Conservation (phyloP, 2,797 vertebrate species). For the Brachyrhaphis roseni region DNA sequence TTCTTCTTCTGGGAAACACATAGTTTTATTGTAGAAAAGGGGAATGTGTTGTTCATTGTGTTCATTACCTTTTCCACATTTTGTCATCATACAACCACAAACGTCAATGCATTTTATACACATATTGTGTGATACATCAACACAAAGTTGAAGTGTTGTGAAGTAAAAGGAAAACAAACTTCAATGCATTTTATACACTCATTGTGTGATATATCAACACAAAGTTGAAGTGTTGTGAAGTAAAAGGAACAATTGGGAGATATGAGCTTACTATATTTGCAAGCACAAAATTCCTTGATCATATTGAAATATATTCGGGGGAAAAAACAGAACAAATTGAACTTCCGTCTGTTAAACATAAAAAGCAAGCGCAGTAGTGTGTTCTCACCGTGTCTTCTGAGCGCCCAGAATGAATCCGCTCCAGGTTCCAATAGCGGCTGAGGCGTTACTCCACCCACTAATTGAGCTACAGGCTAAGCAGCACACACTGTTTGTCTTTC, state of each 20-base stretch:
- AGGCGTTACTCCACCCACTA: too few species aligned
- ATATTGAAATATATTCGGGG: background rate
- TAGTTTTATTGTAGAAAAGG: background rate
- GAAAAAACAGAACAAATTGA: too few species aligned
- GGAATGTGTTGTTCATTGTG: background rate
- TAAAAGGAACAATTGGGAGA: background rate
- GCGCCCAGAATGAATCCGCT: too few species aligned
- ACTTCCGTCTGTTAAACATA: too few species aligned
- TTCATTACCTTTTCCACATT: background rate
- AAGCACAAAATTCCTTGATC: background rate
- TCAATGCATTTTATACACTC: background rate
- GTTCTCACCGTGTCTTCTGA: too few species aligned
- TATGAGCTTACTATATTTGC: background rate
- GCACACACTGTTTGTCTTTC: too few species aligned
- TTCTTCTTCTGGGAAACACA: background rate
- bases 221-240: background rate
- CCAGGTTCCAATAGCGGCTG: too few species aligned
- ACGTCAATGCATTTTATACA: background rate
- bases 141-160: background rate
- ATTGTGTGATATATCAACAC: background rate
- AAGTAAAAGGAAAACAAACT: background rate
- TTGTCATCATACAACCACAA: background rate
- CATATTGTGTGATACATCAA: background rate
- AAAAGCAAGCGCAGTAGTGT: too few species aligned
- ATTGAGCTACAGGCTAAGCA: too few species aligned